A percentile compares a stretch with the other conserved stretches of the same genome.
These are phyloP conservation scores for Drymodes brunneopygia DNA, from an alignment of 2,113 vertebrate genomes.

Conservation along the genomic window DNA sequence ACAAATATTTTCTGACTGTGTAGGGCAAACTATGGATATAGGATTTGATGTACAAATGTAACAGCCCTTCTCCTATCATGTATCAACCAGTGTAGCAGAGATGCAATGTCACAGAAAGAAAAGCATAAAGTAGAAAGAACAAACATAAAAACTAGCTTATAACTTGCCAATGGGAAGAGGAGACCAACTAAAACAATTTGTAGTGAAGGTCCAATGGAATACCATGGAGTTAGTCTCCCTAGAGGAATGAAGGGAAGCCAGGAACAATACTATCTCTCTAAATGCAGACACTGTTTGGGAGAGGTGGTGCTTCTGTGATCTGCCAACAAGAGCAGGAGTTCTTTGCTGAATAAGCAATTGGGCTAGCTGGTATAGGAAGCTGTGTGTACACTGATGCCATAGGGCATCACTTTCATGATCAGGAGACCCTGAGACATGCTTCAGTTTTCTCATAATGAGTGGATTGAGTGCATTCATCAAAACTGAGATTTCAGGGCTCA, in stretches of 20 bases:
- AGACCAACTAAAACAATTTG: neutral
- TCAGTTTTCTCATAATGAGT: neutral
- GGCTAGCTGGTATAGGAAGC: neutral
- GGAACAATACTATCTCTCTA: neutral
- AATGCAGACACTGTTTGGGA: neutral
- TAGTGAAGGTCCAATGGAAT: neutral
- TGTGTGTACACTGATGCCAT: neutral
- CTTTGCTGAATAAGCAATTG: neutral
- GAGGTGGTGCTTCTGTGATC: neutral
- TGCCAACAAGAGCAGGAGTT: neutral
- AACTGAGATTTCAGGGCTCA: neutral
- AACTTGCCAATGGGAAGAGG: neutral
- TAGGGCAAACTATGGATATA: neutral
- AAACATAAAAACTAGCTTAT: neutral
- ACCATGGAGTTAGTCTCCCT: neutral
- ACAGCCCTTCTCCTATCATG: neutral
- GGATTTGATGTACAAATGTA: constrained; percentile 1
- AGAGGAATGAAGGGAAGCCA: neutral
- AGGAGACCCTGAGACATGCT: neutral
- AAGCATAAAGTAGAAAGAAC: neutral
- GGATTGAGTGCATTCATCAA: neutral
- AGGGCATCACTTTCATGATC: neutral
- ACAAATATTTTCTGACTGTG: neutral
- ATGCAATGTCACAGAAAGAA: neutral
- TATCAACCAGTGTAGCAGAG: neutral